phyloP scores from a whole-genome alignment of 1,140 invertebrate genomes.

The Drosophila athabasca region DNA sequence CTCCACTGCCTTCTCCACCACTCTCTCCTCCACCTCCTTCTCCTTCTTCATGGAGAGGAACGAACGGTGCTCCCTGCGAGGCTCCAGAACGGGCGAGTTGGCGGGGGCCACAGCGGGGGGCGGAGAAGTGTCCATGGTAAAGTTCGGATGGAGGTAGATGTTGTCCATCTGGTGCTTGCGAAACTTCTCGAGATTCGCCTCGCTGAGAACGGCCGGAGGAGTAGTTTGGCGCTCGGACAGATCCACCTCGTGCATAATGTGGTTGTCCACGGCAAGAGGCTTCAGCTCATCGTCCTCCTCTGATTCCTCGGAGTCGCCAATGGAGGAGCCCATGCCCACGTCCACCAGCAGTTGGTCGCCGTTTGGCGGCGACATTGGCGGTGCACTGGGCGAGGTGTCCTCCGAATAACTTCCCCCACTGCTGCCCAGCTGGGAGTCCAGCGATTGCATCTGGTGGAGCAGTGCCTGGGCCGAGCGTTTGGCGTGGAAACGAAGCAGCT shows the following conservation, averaged over 20 bases:
- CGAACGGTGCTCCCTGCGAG: constrained; percentile 65
- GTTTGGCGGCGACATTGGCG: constrained; percentile 62
- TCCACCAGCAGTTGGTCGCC: constrained; percentile 60
- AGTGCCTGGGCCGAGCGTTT: constrained; percentile 72
- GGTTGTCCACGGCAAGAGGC: constrained; percentile 80
- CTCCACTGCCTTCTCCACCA: background rate
- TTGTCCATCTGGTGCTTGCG: constrained; percentile 79
- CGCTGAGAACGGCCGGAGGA: constrained; percentile 62
- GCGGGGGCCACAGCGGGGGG: constrained; percentile 66
- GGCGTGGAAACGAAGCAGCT: constrained; percentile 72
- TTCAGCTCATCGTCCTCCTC: constrained; percentile 82
- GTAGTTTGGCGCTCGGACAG: constrained; percentile 30
- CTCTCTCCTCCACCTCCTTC: constrained; percentile 41
- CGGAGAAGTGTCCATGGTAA: constrained; percentile 63
- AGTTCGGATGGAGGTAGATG: constrained; percentile 79
- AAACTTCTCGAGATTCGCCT: constrained; percentile 75
- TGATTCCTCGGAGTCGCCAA: constrained; percentile 76
- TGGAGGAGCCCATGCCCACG: constrained; percentile 79
- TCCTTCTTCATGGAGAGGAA: constrained; percentile 70
- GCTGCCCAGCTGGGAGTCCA: constrained; percentile 77
- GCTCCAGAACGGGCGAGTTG: constrained; percentile 64
- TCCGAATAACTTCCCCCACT: constrained; percentile 51
- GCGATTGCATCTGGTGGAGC: constrained; percentile 64
- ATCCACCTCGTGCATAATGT: constrained; percentile 65
- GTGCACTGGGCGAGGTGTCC: constrained; percentile 54